These are phyloP conservation scores for Zygogramma bicolorata DNA, from an alignment of 2,888 invertebrate genomes.

Conservation along the genomic window DNA sequence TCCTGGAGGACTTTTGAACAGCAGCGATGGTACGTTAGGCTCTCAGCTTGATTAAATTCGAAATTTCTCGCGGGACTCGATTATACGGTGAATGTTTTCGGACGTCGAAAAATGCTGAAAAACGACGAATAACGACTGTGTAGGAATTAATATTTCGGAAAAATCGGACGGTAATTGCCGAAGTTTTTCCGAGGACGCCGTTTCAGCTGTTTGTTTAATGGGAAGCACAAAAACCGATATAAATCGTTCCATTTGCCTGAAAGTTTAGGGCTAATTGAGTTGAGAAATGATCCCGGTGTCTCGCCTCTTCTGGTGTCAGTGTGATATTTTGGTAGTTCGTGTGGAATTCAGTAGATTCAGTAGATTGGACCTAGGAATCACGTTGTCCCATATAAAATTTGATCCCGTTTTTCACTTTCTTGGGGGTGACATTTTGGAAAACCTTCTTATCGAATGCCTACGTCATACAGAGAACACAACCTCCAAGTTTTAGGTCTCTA, in stretches of 20 bases:
- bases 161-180: background rate
- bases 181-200: background rate
- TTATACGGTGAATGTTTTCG: conserved; percentile 27
- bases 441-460: too few species aligned
- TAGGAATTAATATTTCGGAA: background rate
- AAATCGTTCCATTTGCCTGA: background rate
- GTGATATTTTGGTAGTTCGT: too few species aligned
- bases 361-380: too few species aligned
- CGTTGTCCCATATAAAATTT: too few species aligned
- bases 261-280: background rate
- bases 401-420: too few species aligned
- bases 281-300: too few species aligned
- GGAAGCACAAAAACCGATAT: background rate
- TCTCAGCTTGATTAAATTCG: conserved; percentile 1
- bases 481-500: too few species aligned
- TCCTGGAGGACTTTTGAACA: conserved; percentile 5
- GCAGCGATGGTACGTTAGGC: background rate
- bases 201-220: background rate
- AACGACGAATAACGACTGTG: background rate
- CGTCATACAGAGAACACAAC: too few species aligned
- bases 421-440: too few species aligned
- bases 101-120: background rate
- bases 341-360: too few species aligned
- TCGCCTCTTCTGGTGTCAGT: too few species aligned
- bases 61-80: conserved; percentile 33